Evolutionary conservation across 2,888 invertebrate species (phyloP).

Genomic region (Rhagophthalmus giganteus): DNA sequence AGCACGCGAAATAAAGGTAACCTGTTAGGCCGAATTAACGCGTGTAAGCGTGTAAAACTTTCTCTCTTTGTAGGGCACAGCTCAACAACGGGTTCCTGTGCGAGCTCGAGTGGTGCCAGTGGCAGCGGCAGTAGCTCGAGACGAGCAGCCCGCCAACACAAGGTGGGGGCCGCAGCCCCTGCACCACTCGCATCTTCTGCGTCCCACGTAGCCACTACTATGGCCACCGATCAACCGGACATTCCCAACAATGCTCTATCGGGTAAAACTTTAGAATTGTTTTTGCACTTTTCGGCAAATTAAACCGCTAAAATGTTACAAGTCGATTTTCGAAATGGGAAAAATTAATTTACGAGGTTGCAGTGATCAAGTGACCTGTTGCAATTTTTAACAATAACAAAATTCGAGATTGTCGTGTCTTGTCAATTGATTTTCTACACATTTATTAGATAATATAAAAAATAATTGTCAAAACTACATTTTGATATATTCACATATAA

Average conservation of each 20-base stretch:
- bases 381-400: too few relatives aligned
- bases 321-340: too few relatives aligned
- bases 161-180: constrained; percentile 52
- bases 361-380: too few relatives aligned
- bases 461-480: too few relatives aligned
- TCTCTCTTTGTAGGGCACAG: constrained; percentile 46
- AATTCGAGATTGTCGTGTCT: too few relatives aligned
- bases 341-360: too few relatives aligned
- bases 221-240: constrained; percentile 53
- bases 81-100: constrained; percentile 68
- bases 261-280: constrained; percentile 38
- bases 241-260: constrained; percentile 51
- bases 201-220: constrained; percentile 41
- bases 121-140: constrained; percentile 54
- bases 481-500: too few relatives aligned
- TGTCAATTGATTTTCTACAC: too few relatives aligned
- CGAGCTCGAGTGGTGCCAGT: constrained; percentile 61
- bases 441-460: not conserved
- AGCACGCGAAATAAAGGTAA: constrained; percentile 59
- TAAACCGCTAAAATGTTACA: too few relatives aligned
- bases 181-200: constrained; percentile 44
- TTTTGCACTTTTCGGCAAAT: not conserved
- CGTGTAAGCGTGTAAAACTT: not conserved
- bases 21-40: too few relatives aligned
- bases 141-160: constrained; percentile 54